Conservation (phyloP, 53 echinoderm and acorn worm species). For the Patiria pectinifera region DNA sequence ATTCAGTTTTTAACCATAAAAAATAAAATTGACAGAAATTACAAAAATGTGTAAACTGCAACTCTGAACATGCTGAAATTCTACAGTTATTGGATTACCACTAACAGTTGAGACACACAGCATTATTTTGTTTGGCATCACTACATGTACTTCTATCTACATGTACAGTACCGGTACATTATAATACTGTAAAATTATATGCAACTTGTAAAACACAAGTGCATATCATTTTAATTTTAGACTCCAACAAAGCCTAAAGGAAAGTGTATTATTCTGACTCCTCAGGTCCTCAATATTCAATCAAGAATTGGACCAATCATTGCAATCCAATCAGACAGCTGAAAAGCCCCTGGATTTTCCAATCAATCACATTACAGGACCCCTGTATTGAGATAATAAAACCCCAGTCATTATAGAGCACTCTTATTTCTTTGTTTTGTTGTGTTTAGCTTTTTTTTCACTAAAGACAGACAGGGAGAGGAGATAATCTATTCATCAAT, state of each 20-base stretch:
- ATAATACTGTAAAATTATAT: not conserved
- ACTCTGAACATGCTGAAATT: too few relatives aligned
- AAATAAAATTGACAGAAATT: too few relatives aligned
- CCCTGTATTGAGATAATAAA: not conserved
- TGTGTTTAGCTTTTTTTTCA: not conserved
- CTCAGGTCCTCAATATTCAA: not conserved
- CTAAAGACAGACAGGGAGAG: not conserved
- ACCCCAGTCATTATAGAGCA: not conserved
- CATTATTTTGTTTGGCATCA: too few relatives aligned
- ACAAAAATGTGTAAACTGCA: too few relatives aligned
- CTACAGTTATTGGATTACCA: too few relatives aligned
- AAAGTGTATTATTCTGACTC: not conserved
- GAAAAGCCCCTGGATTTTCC: not conserved
- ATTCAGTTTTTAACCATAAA: too few relatives aligned
- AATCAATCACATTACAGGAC: not conserved
- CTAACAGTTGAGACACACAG: too few relatives aligned
- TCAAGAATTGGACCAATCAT: not conserved
- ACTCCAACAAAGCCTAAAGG: too few relatives aligned
- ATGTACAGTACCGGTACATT: not conserved
- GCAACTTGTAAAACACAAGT: too few relatives aligned
- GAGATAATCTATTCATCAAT: conserved; percentile 32
- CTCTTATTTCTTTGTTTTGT: not conserved
- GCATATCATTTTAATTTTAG: too few relatives aligned
- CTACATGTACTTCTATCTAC: not conserved
- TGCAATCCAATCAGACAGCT: not conserved